A percentile compares a stretch with the other conserved stretches of the same genome.
Evolutionary conservation across 1,140 invertebrate genomes (phyloP).

Genomic region (Solenopsis invicta): DNA sequence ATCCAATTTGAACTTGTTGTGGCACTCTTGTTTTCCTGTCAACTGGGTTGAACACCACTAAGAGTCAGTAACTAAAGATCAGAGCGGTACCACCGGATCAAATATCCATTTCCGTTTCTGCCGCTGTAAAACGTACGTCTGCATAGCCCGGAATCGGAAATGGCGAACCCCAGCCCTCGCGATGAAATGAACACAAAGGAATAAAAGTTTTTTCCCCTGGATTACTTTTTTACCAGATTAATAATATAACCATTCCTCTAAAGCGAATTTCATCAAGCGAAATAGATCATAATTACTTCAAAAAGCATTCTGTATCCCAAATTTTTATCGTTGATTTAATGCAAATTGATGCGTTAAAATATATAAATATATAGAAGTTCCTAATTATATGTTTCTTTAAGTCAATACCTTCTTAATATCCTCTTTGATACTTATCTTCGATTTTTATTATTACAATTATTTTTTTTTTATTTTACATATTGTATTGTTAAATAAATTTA

Average conservation of each 20-base stretch:
- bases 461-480: not conserved
- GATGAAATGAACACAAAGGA: not conserved
- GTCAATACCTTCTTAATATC: not conserved
- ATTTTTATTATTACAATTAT: not conserved
- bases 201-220: not conserved
- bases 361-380: not conserved
- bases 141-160: slow-evolving; percentile 5
- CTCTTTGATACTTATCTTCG: not conserved
- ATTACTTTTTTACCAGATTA: slow-evolving; percentile 15
- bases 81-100: slow-evolving; percentile 51
- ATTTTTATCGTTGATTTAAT: slow-evolving; percentile 7
- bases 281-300: not conserved
- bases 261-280: not conserved
- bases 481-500: not conserved
- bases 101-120: slow-evolving; percentile 65
- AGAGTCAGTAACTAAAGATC: slow-evolving; percentile 35
- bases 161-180: not conserved
- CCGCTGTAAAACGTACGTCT: slow-evolving; percentile 20
- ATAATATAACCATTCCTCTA: not conserved
- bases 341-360: not conserved
- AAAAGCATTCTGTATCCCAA: not conserved
- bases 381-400: not conserved
- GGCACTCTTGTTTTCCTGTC: slow-evolving; percentile 41
- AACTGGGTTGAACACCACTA: slow-evolving; percentile 36
- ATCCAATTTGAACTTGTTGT: slow-evolving; percentile 20